Percentiles rank a stretch among this genome's conserved stretches.
phyloP scores from a whole-genome alignment of 2,797 vertebrate genomes.

The Bradypodion ventrale region DNA sequence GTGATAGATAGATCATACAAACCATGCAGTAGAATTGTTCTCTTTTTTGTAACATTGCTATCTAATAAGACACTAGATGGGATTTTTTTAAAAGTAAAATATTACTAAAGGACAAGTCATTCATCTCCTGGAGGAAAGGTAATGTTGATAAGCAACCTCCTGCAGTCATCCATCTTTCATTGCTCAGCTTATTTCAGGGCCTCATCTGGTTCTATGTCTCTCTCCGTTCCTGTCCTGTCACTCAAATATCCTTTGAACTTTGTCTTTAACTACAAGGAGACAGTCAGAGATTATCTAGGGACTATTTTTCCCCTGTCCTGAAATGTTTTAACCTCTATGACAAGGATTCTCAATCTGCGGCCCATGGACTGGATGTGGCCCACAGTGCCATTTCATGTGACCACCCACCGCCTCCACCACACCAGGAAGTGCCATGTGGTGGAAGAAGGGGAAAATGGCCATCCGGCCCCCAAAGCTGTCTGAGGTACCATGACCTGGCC shows the following conservation, averaged over 20 bases:
- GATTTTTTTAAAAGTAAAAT: background rate
- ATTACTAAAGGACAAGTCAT: background rate
- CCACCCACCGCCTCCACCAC: too few species aligned
- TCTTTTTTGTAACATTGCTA: background rate
- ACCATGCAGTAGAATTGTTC: background rate
- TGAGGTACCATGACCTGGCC: too few species aligned
- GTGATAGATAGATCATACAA: background rate
- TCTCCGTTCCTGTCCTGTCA: background rate
- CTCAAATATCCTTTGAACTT: constrained; percentile 1
- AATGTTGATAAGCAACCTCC: background rate
- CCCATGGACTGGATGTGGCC: too few species aligned
- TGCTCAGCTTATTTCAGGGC: background rate
- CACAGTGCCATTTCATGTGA: too few species aligned
- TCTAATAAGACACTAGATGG: background rate
- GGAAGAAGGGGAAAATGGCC: too few species aligned
- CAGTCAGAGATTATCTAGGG: background rate
- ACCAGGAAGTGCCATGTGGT: too few species aligned
- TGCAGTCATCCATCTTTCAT: background rate
- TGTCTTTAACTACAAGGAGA: background rate
- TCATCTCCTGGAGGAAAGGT: constrained; percentile 1
- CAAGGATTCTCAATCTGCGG: too few species aligned
- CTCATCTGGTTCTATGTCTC: background rate
- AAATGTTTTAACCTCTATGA: background rate
- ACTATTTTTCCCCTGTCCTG: background rate
- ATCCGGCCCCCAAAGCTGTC: too few species aligned